Evolutionary conservation across 2,113 vertebrate genomes (phyloP), one percentile per base, ranked within the genome.

Genomic region (Poecilia latipinna): DNA sequence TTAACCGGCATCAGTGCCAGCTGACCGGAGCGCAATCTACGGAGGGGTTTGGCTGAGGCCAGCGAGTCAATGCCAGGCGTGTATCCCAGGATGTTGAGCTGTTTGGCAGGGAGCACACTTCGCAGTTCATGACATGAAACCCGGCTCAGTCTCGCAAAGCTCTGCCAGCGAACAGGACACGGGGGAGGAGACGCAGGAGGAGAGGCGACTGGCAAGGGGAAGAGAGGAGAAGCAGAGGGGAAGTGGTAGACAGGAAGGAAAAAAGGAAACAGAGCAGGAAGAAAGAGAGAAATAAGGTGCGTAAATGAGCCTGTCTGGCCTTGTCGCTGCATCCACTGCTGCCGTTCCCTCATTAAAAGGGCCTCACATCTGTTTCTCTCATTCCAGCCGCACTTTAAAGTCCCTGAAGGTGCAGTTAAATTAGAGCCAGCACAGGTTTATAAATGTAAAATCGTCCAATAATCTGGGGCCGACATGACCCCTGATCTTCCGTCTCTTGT

Each of bases 331-430:
- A 82, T 89, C 81, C 74, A 68, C 64, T 78, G 68, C 89, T 84
- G 85, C 89, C 80, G 51, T 82, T 88, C 60, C 80, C 88, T 89
- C 82, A 89, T 91, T 90, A 91, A 92, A 88, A 74, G 73, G 68
- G 71, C 75, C 82, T 72, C 91, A 93, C 93, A 94, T 95, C 93
- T 94, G 93, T 91, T 94, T 93, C 89, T 90, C 87, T 88, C 91
- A 91, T 93, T 91, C 88, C 86, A 75, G 75, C 70, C 39, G 22
- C 48, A 51, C 79, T 93, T 92, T 93, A 93, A 91, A 75, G 90
- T 94, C 92, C 93, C 92, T 92, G 75, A 93, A 94, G 92, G 93
- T 93, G 90, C 81, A 86, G 92, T 93, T 93, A 93, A 94, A 94
- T 94, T 93, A 93, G 92, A 94, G 82, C 86, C 90, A 89, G 92